Evolutionary conservation across 2,113 vertebrate genomes (phyloP).

Genomic region (Solea solea): DNA sequence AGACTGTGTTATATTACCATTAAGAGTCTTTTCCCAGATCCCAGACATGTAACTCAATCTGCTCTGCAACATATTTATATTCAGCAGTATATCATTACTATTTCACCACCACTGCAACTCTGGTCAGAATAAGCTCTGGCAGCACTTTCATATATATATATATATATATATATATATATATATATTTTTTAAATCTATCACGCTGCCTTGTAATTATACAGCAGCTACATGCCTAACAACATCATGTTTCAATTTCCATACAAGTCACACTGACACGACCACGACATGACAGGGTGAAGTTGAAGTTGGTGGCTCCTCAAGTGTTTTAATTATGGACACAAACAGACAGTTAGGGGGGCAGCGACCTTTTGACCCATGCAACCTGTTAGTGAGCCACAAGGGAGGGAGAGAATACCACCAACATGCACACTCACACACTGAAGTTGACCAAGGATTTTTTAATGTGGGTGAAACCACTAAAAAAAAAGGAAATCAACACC

Average conservation of each 20-base stretch:
- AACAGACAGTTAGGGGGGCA: constrained; percentile 32
- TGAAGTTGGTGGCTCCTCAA: constrained; percentile 35
- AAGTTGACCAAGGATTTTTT: background rate
- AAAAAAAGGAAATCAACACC: too few relatives aligned
- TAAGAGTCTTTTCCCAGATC: constrained; percentile 29
- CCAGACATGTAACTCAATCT: constrained; percentile 51
- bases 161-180: too few relatives aligned
- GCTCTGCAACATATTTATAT: constrained; percentile 44
- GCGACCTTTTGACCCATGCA: constrained; percentile 40
- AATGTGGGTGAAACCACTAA: too few relatives aligned
- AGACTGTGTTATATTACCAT: background rate
- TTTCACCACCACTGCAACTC: constrained; percentile 12
- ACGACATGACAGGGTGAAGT: constrained; percentile 24
- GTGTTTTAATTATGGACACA: constrained; percentile 52
- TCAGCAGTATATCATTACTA: constrained; percentile 48
- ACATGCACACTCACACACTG: constrained; percentile 3
- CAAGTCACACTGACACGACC: constrained; percentile 11
- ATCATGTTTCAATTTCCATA: constrained; percentile 17
- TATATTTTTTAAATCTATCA: constrained; percentile 13
- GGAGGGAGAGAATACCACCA: constrained; percentile 39
- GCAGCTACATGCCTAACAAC: constrained; percentile 1
- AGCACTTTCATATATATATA: constrained; percentile 32
- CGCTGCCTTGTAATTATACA: constrained; percentile 56
- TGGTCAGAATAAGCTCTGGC: constrained; percentile 40
- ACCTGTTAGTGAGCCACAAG: constrained; percentile 22